Conservation (phyloP, 2,797 vertebrate species). For the Enteromius mattozi region DNA sequence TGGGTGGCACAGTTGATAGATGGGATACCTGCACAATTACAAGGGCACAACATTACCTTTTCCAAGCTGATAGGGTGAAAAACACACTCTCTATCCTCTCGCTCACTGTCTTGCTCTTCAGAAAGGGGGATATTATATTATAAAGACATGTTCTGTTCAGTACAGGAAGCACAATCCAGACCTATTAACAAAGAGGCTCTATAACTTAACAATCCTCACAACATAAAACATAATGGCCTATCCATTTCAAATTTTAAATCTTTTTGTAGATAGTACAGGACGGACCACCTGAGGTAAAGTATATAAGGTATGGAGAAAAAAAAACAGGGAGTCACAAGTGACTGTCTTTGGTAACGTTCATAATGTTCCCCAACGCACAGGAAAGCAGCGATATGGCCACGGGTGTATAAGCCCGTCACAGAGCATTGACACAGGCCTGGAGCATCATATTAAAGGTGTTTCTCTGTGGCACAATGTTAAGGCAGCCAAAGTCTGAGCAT, state of each 20-base stretch:
- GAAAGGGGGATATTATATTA: constrained; percentile 72
- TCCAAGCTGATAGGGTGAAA: constrained; percentile 84
- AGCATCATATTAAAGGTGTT: constrained; percentile 65
- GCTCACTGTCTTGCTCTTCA: constrained; percentile 58
- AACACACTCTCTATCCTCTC: constrained; percentile 75
- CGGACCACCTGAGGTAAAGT: background rate
- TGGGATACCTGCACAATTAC: constrained; percentile 86
- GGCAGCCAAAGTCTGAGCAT: constrained; percentile 67
- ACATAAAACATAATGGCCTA: constrained; percentile 54
- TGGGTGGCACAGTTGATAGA: constrained; percentile 85
- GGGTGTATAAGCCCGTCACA: background rate
- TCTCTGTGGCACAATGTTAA: constrained; percentile 56
- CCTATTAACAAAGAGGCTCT: constrained; percentile 64
- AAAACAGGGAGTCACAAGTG: background rate
- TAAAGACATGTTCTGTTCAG: constrained; percentile 65
- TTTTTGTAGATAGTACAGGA: constrained; percentile 22
- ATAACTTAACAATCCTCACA: constrained; percentile 53
- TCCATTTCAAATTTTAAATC: constrained; percentile 49
- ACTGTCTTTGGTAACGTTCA: constrained; percentile 37
- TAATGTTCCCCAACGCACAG: constrained; percentile 27
- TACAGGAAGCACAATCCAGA: constrained; percentile 55
- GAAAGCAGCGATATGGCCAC: background rate
- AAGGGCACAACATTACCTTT: constrained; percentile 86
- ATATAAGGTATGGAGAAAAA: background rate
- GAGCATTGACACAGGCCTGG: constrained; percentile 50